phyloP scores from a whole-genome alignment of 2,888 invertebrate species.

The Rapana venosa region DNA sequence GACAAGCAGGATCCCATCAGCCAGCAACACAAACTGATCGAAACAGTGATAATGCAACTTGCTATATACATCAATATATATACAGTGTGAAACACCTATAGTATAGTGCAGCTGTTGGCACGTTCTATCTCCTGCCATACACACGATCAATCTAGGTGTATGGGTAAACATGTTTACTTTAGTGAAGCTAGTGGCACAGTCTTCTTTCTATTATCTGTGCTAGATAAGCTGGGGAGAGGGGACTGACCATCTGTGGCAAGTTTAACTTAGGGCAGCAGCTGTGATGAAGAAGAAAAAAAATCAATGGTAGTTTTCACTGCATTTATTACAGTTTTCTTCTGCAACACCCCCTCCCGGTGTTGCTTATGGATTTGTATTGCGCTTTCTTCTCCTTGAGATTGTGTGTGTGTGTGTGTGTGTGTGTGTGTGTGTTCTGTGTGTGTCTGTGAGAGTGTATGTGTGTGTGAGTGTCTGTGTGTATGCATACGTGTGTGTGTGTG shows the following conservation, averaged over 20 bases:
- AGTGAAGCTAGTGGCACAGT: too few relatives aligned
- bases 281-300: not conserved
- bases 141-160: too few relatives aligned
- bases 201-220: too few relatives aligned
- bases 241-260: not conserved
- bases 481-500: not conserved
- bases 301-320: not conserved
- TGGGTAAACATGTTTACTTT: too few relatives aligned
- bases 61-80: too few relatives aligned
- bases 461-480: not conserved
- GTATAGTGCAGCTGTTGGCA: too few relatives aligned
- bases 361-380: too few relatives aligned
- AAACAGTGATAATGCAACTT: not conserved
- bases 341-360: too few relatives aligned
- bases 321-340: not conserved
- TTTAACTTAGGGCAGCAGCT: not conserved
- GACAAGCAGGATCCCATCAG: conserved; percentile 19
- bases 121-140: too few relatives aligned
- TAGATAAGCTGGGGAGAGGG: too few relatives aligned
- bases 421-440: not conserved
- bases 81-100: too few relatives aligned
- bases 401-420: not conserved
- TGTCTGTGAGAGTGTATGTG: too few relatives aligned
- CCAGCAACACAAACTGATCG: not conserved
- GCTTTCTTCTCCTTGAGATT: not conserved